These are phyloP conservation scores for Pyrrhia umbra DNA, from an alignment of 2,888 invertebrate species.

Conservation along the genomic window DNA sequence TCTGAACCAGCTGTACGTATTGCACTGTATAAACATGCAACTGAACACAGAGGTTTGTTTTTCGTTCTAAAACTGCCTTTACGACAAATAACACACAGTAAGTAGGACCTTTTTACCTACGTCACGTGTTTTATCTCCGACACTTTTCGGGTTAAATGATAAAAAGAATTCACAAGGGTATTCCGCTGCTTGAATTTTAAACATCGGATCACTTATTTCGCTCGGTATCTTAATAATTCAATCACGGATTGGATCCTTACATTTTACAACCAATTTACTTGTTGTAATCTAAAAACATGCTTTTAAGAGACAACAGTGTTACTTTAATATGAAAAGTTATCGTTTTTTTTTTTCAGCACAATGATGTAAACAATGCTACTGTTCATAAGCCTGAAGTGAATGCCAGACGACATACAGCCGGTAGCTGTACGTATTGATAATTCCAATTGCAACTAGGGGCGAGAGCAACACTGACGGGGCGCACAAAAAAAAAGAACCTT, in stretches of 20 bases:
- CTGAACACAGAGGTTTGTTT: conserved; percentile 20
- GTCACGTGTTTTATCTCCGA: neutral
- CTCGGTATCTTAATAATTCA: neutral
- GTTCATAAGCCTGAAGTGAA: conserved; percentile 8
- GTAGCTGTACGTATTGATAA: conserved; percentile 27
- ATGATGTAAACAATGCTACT: neutral
- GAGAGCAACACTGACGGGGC: conserved; percentile 2
- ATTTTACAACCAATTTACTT: neutral
- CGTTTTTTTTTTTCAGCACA: neutral
- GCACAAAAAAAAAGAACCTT: conserved; percentile 21
- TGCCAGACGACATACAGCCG: conserved; percentile 14
- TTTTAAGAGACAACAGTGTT: neutral
- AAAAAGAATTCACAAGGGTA: neutral
- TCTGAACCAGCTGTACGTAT: conserved; percentile 19
- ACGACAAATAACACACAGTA: neutral
- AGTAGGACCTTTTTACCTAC: no score
- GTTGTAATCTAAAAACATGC: neutral
- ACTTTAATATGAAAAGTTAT: neutral
- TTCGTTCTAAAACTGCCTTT: conserved; percentile 16
- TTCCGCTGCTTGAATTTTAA: neutral
- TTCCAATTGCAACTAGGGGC: conserved; percentile 23
- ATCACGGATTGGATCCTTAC: neutral
- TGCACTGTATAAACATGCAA: conserved; percentile 29
- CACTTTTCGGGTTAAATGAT: neutral
- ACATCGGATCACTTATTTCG: neutral